Evolutionary conservation across 2,797 vertebrate species (phyloP).

Genomic region (Phylloscopus collybita): DNA sequence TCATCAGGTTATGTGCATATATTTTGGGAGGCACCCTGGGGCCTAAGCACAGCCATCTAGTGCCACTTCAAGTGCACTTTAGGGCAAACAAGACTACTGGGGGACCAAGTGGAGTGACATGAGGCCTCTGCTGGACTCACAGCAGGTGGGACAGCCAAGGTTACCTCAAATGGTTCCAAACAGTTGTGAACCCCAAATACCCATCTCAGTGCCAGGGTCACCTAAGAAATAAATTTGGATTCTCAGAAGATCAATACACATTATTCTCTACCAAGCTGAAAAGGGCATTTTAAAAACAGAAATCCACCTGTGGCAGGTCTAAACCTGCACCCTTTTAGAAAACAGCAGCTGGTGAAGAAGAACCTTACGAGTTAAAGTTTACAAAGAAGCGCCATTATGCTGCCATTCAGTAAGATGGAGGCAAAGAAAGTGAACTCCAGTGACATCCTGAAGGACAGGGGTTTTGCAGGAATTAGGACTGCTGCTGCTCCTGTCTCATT

Average conservation of each 20-base stretch:
- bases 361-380: not conserved
- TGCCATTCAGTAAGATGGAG: not conserved
- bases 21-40: not conserved
- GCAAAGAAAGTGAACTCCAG: not conserved
- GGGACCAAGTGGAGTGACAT: not conserved
- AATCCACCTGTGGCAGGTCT: not conserved
- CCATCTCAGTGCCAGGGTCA: not conserved
- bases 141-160: not conserved
- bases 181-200: not conserved
- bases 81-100: not conserved
- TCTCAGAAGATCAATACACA: not conserved
- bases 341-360: not conserved
- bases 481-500: not conserved
- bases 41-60: not conserved
- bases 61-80: not conserved
- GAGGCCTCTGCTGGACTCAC: not conserved
- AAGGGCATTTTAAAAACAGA: not conserved
- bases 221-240: not conserved
- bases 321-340: not conserved
- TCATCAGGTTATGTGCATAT: not conserved
- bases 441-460: not conserved
- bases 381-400: not conserved
- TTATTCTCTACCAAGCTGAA: not conserved
- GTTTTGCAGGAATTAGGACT: not conserved
- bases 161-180: not conserved